A percentile compares a stretch with the other conserved stretches of the same genome.
Conservation (phyloP, 64 coral and sea anemone genomes). For the Orbicella faveolata region DNA sequence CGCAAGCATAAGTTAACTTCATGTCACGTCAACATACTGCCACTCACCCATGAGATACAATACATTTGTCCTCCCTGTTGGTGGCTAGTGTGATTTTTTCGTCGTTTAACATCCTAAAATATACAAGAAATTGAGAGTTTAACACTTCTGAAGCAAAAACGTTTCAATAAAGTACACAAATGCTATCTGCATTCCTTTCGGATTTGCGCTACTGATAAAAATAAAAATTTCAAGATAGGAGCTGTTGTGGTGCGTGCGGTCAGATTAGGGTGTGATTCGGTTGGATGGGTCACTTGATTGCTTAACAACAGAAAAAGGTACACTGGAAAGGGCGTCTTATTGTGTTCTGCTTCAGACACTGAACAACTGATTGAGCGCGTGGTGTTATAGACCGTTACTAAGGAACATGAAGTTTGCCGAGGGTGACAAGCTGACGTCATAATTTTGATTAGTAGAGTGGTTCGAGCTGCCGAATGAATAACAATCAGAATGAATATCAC, state of each 20-base stretch:
- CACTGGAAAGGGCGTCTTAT: neutral
- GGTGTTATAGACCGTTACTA: no score
- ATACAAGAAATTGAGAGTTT: neutral
- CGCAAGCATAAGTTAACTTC: neutral
- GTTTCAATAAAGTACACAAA: neutral
- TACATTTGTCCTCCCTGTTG: neutral
- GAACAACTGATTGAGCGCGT: no score
- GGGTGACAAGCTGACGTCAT: no score
- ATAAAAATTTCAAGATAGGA: neutral
- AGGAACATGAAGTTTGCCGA: no score
- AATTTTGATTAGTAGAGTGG: no score
- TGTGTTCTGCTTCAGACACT: no score
- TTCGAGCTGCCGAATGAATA: no score
- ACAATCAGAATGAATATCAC: no score
- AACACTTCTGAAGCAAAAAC: neutral
- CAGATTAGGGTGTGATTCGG: neutral
- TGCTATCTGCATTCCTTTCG: neutral
- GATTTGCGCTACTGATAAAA: neutral
- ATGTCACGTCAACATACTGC: neutral
- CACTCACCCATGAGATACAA: neutral
- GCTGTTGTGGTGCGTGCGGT: neutral
- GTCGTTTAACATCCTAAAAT: constrained; percentile 24
- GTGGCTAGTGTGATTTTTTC: constrained; percentile 11
- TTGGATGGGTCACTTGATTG: neutral
- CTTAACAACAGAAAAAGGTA: neutral